Conservation (phyloP, 1,140 invertebrate genomes). For the Ruditapes philippinarum region DNA sequence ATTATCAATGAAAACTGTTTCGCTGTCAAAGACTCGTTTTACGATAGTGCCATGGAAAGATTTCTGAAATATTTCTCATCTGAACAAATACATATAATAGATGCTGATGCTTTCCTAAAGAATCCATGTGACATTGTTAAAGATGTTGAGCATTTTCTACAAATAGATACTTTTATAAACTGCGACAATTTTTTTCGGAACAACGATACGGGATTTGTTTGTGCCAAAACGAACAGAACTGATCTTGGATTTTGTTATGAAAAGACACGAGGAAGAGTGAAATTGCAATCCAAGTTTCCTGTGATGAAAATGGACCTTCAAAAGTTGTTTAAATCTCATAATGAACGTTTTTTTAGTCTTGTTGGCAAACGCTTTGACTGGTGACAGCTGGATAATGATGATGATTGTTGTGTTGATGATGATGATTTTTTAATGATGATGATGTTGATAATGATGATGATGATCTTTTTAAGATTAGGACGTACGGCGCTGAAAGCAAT, state of each 20-base stretch:
- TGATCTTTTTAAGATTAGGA: no score
- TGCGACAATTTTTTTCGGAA: conserved; percentile 22
- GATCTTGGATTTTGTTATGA: background rate
- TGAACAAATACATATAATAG: conserved; percentile 28
- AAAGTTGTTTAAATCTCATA: conserved; percentile 23
- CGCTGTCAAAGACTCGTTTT: conserved; percentile 39
- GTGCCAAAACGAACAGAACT: background rate
- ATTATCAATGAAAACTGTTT: conserved; percentile 39
- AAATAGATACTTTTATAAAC: background rate
- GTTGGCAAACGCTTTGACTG: conserved; percentile 22
- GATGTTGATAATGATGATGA: no score
- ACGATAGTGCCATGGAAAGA: background rate
- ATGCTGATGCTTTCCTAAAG: background rate
- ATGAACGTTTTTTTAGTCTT: conserved; percentile 36
- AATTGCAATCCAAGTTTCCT: background rate
- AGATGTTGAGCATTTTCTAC: background rate
- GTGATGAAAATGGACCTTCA: background rate
- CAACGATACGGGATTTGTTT: background rate
- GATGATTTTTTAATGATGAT: no score
- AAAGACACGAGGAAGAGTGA: background rate
- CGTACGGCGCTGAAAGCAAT: no score
- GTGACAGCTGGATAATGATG: no score
- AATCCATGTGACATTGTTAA: conserved; percentile 16
- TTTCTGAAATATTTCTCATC: conserved; percentile 42
- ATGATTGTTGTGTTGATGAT: no score